Conservation (phyloP, 2,113 vertebrate species). For the Herpailurus yagouaroundi region DNA sequence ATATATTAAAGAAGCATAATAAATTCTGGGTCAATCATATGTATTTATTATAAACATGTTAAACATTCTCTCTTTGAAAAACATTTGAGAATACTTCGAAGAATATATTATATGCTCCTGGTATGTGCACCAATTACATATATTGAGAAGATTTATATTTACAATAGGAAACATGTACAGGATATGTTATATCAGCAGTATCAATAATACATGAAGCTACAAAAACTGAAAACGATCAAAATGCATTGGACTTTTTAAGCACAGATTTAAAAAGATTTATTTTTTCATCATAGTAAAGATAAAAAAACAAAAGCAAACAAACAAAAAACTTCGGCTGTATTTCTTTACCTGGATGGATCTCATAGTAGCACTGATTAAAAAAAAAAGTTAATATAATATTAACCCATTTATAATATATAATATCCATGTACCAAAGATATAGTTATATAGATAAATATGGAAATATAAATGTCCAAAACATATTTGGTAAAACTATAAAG, state of each 20-base stretch:
- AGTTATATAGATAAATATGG: neutral
- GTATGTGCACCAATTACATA: neutral
- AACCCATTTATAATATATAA: neutral
- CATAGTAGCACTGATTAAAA: neutral
- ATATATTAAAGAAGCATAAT: neutral
- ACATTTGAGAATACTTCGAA: neutral
- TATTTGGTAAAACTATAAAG: neutral
- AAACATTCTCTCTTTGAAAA: neutral
- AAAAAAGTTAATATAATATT: neutral
- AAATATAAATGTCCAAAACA: neutral
- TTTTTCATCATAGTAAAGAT: neutral
- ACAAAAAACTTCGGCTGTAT: neutral
- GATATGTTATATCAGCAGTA: neutral
- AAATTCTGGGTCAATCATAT: neutral
- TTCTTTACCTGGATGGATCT: neutral
- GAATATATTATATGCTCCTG: neutral
- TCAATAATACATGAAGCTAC: neutral
- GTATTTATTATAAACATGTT: neutral
- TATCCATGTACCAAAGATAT: neutral
- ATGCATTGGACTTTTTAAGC: neutral
- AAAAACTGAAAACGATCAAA: neutral
- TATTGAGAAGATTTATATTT: neutral
- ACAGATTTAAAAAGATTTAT: neutral
- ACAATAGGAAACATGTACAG: neutral
- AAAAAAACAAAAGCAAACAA: neutral